These are phyloP conservation scores for Centropyge bicolor DNA, from an alignment of 2,797 vertebrate genomes.

Conservation along the genomic window DNA sequence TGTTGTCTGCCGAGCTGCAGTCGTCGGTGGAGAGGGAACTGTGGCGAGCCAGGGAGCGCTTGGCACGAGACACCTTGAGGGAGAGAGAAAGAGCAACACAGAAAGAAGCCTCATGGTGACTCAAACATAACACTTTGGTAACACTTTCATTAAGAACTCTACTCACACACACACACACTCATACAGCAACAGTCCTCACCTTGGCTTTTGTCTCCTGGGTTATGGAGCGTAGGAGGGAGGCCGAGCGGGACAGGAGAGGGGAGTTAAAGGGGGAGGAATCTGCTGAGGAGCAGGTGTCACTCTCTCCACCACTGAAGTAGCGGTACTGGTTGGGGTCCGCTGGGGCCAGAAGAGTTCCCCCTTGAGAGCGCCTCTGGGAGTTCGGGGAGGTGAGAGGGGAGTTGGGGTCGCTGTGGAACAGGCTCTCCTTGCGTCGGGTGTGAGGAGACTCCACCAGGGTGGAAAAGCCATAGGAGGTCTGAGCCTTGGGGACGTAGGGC, in stretches of 20 bases:
- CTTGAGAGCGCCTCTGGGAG: constrained; percentile 84
- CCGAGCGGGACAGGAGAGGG: constrained; percentile 93
- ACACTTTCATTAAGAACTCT: constrained; percentile 3
- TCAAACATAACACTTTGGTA: neutral
- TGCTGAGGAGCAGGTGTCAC: constrained; percentile 96
- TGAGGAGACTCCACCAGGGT: constrained; percentile 96
- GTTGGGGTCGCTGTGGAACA: constrained; percentile 95
- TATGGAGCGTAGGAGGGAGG: constrained; percentile 94
- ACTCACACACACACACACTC: neutral
- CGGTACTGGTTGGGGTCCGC: constrained; percentile 91
- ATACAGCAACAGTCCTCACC: constrained; percentile 68
- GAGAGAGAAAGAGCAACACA: constrained; percentile 9
- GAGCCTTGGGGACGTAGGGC: constrained; percentile 95
- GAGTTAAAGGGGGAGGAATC: constrained; percentile 97
- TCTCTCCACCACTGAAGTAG: constrained; percentile 95
- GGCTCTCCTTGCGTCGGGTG: constrained; percentile 94
- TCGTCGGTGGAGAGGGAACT: constrained; percentile 96
- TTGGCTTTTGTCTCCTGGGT: constrained; percentile 95
- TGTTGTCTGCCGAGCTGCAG: constrained; percentile 94
- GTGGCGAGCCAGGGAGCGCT: constrained; percentile 92
- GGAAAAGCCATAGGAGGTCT: constrained; percentile 96
- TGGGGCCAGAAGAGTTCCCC: constrained; percentile 84
- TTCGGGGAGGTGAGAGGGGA: constrained; percentile 92
- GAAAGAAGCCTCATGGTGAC: neutral
- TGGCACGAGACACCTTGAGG: constrained; percentile 88